A percentile compares a stretch with the other conserved stretches of the same genome.
These are phyloP conservation scores for Astyanax mexicanus DNA, from an alignment of 2,797 vertebrate species.

Conservation along the genomic window DNA sequence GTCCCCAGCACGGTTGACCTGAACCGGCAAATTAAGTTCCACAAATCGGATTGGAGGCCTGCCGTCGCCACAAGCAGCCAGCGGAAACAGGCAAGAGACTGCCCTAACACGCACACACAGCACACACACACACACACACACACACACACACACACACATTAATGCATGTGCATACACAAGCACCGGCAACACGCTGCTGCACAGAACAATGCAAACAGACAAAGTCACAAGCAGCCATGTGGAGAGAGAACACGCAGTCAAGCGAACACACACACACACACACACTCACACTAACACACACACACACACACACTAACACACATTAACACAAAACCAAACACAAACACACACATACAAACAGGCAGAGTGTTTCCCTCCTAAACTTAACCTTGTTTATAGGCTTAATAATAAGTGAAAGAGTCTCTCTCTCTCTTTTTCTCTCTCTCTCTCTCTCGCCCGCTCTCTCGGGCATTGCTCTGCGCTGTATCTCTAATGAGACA, in stretches of 20 bases:
- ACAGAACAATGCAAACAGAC: slow-evolving; percentile 5
- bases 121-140: slow-evolving; percentile 24
- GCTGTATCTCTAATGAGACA: slow-evolving; percentile 54
- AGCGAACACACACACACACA: neutral
- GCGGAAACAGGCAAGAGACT: neutral
- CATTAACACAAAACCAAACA: too few relatives aligned
- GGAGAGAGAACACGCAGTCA: neutral
- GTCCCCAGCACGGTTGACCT: slow-evolving; percentile 52
- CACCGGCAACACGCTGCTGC: neutral
- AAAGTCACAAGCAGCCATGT: neutral
- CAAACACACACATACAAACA: neutral
- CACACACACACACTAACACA: neutral
- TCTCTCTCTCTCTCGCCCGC: slow-evolving; percentile 26
- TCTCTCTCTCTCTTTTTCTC: slow-evolving; percentile 25
- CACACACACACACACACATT: slow-evolving; percentile 22
- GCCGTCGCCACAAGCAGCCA: neutral
- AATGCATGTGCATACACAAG: slow-evolving; percentile 7
- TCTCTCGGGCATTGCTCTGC: neutral
- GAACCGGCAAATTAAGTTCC: slow-evolving; percentile 54
- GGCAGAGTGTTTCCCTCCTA: neutral
- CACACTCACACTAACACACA: neutral
- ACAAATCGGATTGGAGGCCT: slow-evolving; percentile 50
- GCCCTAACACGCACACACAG: slow-evolving; percentile 14
- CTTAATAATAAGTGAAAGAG: neutral
- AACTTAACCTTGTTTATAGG: slow-evolving; percentile 37